Evolutionary conservation across 2,888 invertebrate species (phyloP), one percentile per base, ranked within the genome.

Genomic region (Clunio marinus): DNA sequence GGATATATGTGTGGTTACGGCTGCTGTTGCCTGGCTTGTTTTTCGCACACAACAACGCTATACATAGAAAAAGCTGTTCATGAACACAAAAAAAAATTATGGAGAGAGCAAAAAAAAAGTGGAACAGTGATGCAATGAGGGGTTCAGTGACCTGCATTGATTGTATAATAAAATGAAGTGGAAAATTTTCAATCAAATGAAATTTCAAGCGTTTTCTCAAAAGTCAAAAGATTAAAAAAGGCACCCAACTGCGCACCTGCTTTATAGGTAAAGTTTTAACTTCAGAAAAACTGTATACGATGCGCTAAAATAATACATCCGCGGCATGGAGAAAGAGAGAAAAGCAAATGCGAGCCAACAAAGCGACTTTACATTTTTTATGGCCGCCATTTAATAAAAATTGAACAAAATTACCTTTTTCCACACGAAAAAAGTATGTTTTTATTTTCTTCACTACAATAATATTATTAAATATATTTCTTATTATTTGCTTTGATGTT

Each of bases 381-480:
- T 58, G 28, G 68, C 68, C 58, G 68, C 68, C 68, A 68, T 68
- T 66, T 58, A 68, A 58, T 58, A 20, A 68, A 68, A 37, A 32
- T 17, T 51, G 46, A 37, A 58, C 17, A 67, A 41, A 58, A 58
- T 41, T 68, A 58, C 66, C 63, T 66, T 66, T 63, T 66, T 66
- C 66, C 55, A 66, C 66, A 66, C 63, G 37, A 41, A 59, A 59
- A 15, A 28, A 41, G n/a, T n/a, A n/a, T n/a, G n/a, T n/a, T n/a
- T n/a, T 13, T 41, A 41, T 41, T 15, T 41, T 41, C 41, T 41
- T 45, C 45, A 45, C 55, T 28, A 66, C 51, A 51, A 27, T 41
- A 63, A 37, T 63, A 25, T 63, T 63, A 27, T 45, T 63, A 17
- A 63, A 46, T 27, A 37, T 32, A 37, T 55, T 35, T 67, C 57